A percentile compares a stretch with the other conserved stretches of the same genome.
Conservation (phyloP, 2,888 invertebrate genomes). For the Clanis bilineata region DNA sequence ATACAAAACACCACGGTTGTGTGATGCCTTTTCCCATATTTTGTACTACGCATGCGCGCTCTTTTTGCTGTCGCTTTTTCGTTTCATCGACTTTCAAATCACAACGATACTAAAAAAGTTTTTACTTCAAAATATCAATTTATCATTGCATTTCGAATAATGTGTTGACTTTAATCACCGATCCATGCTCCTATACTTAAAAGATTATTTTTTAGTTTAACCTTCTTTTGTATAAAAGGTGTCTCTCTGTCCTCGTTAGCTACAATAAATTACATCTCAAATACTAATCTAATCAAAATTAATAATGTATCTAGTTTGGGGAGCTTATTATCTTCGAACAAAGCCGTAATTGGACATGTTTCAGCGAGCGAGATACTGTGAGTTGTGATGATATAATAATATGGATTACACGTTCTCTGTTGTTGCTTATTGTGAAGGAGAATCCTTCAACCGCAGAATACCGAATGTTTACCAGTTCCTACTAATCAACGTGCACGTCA, state of each 20-base stretch:
- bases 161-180: no score
- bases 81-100: no score
- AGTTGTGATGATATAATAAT: constrained; percentile 23
- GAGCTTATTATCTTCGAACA: background rate
- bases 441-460: constrained; percentile 24
- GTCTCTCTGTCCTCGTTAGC: background rate
- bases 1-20: no score
- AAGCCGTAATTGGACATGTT: constrained; percentile 22
- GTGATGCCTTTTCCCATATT: no score
- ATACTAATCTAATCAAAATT: background rate
- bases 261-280: background rate
- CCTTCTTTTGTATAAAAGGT: no score
- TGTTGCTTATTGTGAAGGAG: constrained; percentile 26
- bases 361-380: constrained; percentile 14
- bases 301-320: background rate
- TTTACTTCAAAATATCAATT: no score
- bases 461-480: constrained; percentile 22
- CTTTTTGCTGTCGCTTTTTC: no score
- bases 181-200: no score
- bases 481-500: constrained; percentile 18
- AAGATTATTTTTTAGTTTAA: no score
- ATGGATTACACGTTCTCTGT: constrained; percentile 21
- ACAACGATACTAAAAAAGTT: no score
- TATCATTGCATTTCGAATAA: no score
- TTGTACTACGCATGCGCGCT: no score